These are phyloP conservation scores for Perodicticus potto DNA, from an alignment of 2,797 vertebrate genomes.

Conservation along the genomic window DNA sequence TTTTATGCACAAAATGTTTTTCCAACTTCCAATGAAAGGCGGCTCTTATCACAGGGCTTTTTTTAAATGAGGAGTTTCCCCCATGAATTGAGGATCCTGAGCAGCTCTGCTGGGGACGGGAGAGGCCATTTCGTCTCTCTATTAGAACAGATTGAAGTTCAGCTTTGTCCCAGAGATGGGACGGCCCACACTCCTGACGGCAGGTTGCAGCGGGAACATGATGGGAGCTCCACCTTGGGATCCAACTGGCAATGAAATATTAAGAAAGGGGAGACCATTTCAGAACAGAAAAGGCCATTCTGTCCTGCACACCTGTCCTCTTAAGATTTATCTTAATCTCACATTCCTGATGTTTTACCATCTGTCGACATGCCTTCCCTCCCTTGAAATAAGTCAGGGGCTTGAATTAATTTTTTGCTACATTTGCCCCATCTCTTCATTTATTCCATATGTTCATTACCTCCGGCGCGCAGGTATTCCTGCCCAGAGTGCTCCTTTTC, in stretches of 20 bases:
- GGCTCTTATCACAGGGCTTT: not conserved
- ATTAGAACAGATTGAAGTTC: not conserved
- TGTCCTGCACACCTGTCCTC: not conserved
- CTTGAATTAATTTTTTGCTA: slow-evolving; percentile 63
- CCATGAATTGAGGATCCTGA: not conserved
- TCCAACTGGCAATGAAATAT: not conserved
- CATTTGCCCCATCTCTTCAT: slow-evolving; percentile 22
- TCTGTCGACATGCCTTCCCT: slow-evolving; percentile 40
- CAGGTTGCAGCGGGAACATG: not conserved
- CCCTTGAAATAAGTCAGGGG: slow-evolving; percentile 62
- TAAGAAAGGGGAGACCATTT: not conserved
- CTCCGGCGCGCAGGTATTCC: not conserved
- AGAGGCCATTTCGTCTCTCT: fast-evolving
- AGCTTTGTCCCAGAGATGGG: not conserved
- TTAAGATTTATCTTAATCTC: slow-evolving; percentile 56
- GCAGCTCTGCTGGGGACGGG: not conserved
- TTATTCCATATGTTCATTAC: slow-evolving; percentile 36
- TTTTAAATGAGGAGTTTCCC: not conserved
- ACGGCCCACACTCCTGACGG: fast-evolving
- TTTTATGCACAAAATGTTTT: fast-evolving
- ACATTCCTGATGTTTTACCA: slow-evolving; percentile 64
- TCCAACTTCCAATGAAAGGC: not conserved
- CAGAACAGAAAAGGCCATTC: not conserved
- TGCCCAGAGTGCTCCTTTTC: not conserved
- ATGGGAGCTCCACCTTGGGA: too few species aligned